Evolutionary conservation across 2,797 vertebrate species (phyloP), one percentile per base, ranked within the genome.

Genomic region (Eulemur coronatus): DNA sequence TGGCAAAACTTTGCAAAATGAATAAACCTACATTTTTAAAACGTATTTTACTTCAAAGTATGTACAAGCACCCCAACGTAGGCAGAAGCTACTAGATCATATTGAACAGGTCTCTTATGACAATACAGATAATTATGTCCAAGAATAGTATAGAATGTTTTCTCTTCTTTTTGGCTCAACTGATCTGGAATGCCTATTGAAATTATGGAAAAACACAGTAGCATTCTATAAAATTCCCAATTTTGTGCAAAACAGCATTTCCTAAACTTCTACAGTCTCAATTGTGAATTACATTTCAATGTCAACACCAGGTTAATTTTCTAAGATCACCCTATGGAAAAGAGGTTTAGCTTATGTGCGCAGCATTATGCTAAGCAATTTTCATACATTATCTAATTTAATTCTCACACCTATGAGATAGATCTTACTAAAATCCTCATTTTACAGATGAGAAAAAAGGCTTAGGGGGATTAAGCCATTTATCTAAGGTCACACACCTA

Each of bases 251-350:
- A 84, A 82, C 15, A 85, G 69, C 72, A 91, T 94, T 97, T 92
- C 38, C 75, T 92, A 92, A 96, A 91, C 17, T 59, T 97, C 61
- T 35, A 61, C 2, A 79, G 82, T 92, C 61, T 96, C 69, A 84
- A 86, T 15, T 72, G 28, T 63, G 96, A 97, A 97, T 96, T 91
- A 95, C 92, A 97, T 90, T 82, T 92, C 38, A 78, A 24, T 90
- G 84, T 95, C 88, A 90, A 14, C 78, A 38, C 59, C 96, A 96
- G 55, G 38, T 88, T 93, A 96, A 84, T 96, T 91, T 96, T 95
- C 84, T 76, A 69, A 95, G 96, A 97, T 72, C 24, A 63, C 65
- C 61, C 30, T 93, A 94, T 65, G 70, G 38, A 87, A 91, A 91
- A 96, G 33, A 96, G 18, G 9, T 90, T 95, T 89, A 80, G 63